A percentile compares a stretch with the other conserved stretches of the same genome.
These are phyloP conservation scores for Lagenorhynchus albirostris DNA, from an alignment of 2,113 vertebrate species.

Conservation along the genomic window DNA sequence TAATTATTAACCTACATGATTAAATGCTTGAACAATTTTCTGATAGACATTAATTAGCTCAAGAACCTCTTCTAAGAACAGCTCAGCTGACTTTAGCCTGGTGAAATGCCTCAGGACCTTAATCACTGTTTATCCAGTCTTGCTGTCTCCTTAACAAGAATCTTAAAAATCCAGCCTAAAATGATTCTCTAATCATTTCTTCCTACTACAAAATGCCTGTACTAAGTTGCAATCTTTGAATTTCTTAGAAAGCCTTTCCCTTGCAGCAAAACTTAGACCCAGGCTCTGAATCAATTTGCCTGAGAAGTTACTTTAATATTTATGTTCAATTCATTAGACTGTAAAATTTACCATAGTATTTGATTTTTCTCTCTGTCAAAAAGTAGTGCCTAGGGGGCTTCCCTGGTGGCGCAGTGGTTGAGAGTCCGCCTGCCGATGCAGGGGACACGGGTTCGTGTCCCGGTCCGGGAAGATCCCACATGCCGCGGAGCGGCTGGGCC, in stretches of 20 bases:
- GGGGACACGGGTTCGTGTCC: too few relatives aligned
- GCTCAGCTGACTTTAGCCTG: background rate
- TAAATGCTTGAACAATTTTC: slow-evolving; percentile 2
- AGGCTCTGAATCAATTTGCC: background rate
- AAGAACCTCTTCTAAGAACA: slow-evolving; percentile 7
- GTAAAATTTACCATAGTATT: background rate
- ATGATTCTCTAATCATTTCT: background rate
- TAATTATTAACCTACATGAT: background rate
- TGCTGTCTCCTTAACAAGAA: background rate
- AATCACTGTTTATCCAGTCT: background rate
- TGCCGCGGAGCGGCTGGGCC: too few relatives aligned
- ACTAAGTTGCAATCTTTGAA: background rate
- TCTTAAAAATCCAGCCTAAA: slow-evolving; percentile 12
- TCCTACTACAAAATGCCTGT: background rate
- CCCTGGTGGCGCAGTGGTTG: too few relatives aligned
- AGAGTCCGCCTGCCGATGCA: too few relatives aligned
- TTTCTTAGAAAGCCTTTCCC: background rate
- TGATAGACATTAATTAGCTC: slow-evolving; percentile 37
- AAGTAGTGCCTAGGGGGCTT: background rate
- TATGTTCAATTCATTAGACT: background rate
- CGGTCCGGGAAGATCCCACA: too few relatives aligned
- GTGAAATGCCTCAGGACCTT: background rate
- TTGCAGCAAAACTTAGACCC: background rate
- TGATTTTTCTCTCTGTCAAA: background rate
- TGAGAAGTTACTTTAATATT: background rate